Evolutionary conservation across 2,113 vertebrate species (phyloP).

Genomic region (Isurus oxyrinchus): DNA sequence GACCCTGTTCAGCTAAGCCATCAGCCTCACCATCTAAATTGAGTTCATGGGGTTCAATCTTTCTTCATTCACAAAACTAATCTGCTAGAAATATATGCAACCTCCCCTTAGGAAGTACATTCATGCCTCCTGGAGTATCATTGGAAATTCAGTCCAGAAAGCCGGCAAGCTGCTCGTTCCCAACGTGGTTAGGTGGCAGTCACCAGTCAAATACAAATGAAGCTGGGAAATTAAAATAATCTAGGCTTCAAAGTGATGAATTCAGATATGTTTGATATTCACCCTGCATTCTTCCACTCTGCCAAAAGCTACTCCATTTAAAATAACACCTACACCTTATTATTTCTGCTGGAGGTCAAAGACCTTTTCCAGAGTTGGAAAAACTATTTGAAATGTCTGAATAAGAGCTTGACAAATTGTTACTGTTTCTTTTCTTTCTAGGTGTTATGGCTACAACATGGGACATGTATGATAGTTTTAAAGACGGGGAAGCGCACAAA

Average conservation of each 20-base stretch:
- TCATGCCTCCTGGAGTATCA: background rate
- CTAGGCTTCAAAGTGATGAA: background rate
- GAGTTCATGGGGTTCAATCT: background rate
- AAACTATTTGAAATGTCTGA: background rate
- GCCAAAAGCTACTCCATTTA: background rate
- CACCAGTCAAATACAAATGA: background rate
- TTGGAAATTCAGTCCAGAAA: background rate
- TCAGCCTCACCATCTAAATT: background rate
- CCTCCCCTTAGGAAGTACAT: background rate
- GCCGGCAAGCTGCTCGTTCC: background rate
- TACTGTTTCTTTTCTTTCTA: constrained; percentile 40
- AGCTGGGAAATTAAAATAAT: background rate
- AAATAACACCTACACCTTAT: background rate
- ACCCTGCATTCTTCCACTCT: background rate
- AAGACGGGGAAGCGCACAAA: constrained; percentile 34
- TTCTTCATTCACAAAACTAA: background rate
- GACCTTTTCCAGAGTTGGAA: background rate
- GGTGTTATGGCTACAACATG: constrained; percentile 62
- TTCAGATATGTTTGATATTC: background rate
- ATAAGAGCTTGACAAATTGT: background rate
- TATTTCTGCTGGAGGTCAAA: background rate
- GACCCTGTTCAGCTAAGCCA: background rate
- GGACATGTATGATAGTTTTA: constrained; percentile 63
- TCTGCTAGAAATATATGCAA: background rate
- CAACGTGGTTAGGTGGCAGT: background rate